Conservation (phyloP, 2,888 invertebrate genomes). For the Zygothrica quintamaculata region DNA sequence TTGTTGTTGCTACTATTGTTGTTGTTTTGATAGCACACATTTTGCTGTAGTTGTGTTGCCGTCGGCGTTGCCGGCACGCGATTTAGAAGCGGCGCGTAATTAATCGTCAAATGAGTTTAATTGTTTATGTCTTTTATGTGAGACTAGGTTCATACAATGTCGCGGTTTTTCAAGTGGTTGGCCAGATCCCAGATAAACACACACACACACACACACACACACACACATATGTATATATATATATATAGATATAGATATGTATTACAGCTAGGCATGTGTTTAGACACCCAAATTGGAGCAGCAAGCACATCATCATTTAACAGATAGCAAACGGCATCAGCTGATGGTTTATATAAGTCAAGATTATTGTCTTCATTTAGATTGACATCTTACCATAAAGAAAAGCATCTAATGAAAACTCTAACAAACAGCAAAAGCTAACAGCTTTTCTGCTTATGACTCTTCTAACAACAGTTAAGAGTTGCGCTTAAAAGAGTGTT, state of each 20-base stretch:
- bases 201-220: slow-evolving; percentile 15
- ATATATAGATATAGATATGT: too few species aligned
- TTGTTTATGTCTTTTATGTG: slow-evolving; percentile 78
- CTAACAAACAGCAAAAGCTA: background rate
- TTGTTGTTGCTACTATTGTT: slow-evolving; percentile 20
- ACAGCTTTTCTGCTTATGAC: background rate
- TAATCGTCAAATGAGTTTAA: slow-evolving; percentile 83
- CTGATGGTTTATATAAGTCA: slow-evolving; percentile 13
- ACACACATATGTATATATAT: slow-evolving; percentile 16
- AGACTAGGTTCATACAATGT: slow-evolving; percentile 62
- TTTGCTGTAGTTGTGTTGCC: slow-evolving; percentile 55
- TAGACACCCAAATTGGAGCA: slow-evolving; percentile 31
- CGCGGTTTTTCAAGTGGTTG: slow-evolving; percentile 59
- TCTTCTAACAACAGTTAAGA: too few species aligned
- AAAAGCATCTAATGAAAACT: too few species aligned
- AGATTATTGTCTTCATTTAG: background rate
- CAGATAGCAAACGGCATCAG: slow-evolving; percentile 8
- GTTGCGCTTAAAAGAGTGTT: too few species aligned
- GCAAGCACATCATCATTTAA: background rate
- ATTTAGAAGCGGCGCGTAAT: slow-evolving; percentile 79
- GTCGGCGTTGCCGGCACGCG: slow-evolving; percentile 68
- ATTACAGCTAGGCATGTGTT: background rate
- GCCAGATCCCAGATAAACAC: slow-evolving; percentile 45
- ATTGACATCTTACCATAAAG: background rate
- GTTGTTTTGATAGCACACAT: slow-evolving; percentile 76